These are phyloP conservation scores for Psix sp. DNA, from an alignment of 1,140 invertebrate species.

Conservation along the genomic window DNA sequence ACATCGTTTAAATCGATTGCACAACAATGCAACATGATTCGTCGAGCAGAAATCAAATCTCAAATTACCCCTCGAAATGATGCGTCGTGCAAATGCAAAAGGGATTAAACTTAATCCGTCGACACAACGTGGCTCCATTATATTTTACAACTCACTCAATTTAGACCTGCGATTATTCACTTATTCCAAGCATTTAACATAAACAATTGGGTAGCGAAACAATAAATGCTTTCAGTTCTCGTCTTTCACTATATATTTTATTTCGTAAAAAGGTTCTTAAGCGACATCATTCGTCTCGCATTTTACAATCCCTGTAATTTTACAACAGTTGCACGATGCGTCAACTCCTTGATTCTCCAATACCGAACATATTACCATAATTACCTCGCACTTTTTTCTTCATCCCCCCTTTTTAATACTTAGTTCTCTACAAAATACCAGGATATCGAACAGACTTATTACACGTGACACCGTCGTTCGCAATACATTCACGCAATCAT, in stretches of 20 bases:
- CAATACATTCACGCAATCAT: constrained; percentile 39
- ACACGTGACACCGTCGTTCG: constrained; percentile 21
- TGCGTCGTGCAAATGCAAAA: background rate
- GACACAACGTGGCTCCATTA: constrained; percentile 10
- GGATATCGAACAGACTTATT: constrained; percentile 7
- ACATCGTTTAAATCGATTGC: constrained; percentile 1
- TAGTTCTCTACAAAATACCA: too few relatives aligned
- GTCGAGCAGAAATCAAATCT: constrained; percentile 22
- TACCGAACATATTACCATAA: too few relatives aligned
- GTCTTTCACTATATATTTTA: too few relatives aligned
- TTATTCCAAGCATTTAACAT: background rate
- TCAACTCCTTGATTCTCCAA: too few relatives aligned
- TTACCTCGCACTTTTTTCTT: too few relatives aligned
- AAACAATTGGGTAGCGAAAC: too few relatives aligned
- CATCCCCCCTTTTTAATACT: too few relatives aligned
- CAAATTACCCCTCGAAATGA: constrained; percentile 9
- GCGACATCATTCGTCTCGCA: too few relatives aligned
- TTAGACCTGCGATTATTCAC: background rate
- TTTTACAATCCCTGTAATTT: too few relatives aligned
- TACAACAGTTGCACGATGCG: too few relatives aligned
- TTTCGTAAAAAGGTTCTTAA: too few relatives aligned
- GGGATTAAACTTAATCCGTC: constrained; percentile 18
- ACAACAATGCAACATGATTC: constrained; percentile 7
- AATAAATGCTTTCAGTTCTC: too few relatives aligned
- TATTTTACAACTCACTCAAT: constrained; percentile 5